These are phyloP conservation scores for Epicauta chinensis DNA, from an alignment of 1,140 invertebrate species.

Conservation along the genomic window DNA sequence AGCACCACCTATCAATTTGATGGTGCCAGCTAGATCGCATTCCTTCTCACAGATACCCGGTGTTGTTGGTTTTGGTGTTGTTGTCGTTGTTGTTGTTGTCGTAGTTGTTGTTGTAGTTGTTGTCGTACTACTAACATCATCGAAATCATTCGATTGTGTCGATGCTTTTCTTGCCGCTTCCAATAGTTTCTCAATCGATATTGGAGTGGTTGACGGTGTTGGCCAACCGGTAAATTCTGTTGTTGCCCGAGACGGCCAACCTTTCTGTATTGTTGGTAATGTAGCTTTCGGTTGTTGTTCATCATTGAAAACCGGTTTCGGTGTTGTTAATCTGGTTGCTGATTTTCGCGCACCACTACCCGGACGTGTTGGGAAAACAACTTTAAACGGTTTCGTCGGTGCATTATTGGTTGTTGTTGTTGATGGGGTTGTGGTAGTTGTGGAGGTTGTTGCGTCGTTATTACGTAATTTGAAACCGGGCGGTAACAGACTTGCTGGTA, in stretches of 20 bases:
- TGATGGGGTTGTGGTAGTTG: slow-evolving; percentile 28
- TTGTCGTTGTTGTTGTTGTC: slow-evolving; percentile 69
- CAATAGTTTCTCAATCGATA: slow-evolving; percentile 73
- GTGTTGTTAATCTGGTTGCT: slow-evolving; percentile 54
- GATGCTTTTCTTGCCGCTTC: slow-evolving; percentile 63
- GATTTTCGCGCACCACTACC: slow-evolving; percentile 55
- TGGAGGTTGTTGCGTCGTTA: slow-evolving; percentile 18
- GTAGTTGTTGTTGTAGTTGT: slow-evolving; percentile 61
- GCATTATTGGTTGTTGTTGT: slow-evolving; percentile 40
- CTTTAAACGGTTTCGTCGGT: slow-evolving; percentile 55
- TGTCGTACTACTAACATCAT: slow-evolving; percentile 25
- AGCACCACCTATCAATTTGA: slow-evolving; percentile 72
- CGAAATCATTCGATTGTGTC: slow-evolving; percentile 39
- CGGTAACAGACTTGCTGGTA: slow-evolving; percentile 45
- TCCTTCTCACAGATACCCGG: slow-evolving; percentile 71
- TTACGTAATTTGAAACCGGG: slow-evolving; percentile 49
- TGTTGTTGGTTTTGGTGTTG: slow-evolving; percentile 65
- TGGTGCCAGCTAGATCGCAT: slow-evolving; percentile 77
- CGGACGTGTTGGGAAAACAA: slow-evolving; percentile 73
- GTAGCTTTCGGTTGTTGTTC: slow-evolving; percentile 45
- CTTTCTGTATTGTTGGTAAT: slow-evolving; percentile 66
- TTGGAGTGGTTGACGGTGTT: slow-evolving; percentile 73
- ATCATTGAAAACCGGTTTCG: slow-evolving; percentile 38
- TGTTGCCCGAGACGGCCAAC: slow-evolving; percentile 73
- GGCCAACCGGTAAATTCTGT: slow-evolving; percentile 88